Conservation (phyloP, 2,113 vertebrate genomes). For the Anseranas semipalmata region DNA sequence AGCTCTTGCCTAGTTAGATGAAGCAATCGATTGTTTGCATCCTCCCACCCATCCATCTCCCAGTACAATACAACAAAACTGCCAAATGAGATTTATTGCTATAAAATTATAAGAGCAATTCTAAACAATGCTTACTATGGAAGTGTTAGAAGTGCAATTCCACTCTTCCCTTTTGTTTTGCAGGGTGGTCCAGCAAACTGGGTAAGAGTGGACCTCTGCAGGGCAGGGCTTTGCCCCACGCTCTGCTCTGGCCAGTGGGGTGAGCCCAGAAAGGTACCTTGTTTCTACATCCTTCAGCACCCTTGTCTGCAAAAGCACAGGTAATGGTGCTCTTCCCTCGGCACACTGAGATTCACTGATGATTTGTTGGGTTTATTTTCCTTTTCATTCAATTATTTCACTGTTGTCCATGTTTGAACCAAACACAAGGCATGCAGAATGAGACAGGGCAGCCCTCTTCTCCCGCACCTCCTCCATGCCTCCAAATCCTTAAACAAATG, state of each 20-base stretch:
- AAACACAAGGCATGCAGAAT: not conserved
- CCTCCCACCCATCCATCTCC: constrained; percentile 36
- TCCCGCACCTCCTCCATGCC: not conserved
- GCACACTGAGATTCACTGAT: not conserved
- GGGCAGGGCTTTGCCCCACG: not conserved
- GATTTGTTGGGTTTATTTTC: not conserved
- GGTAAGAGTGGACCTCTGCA: not conserved
- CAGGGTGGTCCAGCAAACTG: not conserved
- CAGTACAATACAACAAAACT: not conserved
- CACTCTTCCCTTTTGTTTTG: not conserved
- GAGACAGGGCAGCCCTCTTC: not conserved
- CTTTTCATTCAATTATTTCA: not conserved
- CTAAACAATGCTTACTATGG: not conserved
- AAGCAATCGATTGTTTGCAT: not conserved
- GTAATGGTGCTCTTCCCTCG: not conserved
- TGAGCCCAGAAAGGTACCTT: not conserved
- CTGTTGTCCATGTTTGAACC: not conserved
- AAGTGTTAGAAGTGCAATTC: not conserved
- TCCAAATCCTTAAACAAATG: not conserved
- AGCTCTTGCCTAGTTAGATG: not conserved
- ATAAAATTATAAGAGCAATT: not conserved
- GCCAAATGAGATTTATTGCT: constrained; percentile 42
- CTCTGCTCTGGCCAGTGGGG: not conserved
- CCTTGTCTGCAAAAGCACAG: not conserved
- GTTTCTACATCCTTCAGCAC: not conserved